Base-by-base conservation (phyloP, 2,888 invertebrate species). In the Endotricha flammealis region DNA sequence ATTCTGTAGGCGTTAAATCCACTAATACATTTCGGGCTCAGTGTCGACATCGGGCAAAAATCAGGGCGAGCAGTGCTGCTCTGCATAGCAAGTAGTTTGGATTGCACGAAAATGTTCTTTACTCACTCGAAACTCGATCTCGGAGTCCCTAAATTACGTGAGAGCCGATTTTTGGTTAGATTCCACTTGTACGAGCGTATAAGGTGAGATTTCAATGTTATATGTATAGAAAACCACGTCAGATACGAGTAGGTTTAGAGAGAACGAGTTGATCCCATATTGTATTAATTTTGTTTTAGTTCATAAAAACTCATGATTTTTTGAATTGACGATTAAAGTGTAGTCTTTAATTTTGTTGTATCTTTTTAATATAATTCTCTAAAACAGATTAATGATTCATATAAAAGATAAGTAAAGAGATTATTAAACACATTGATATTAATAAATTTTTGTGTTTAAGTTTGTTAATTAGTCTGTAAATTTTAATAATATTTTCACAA, bases 41-140 rank as follows among this genome's bases (percentile, higher is more conserved):
- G 65, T 73, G 83, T 69, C 77, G 81, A 78, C 80, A 69, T 70
- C 67, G 70, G 62, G 65, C 74, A 80, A 83, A 86, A 87, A 87
- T 86, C 85, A 82, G 77, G 71, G 68, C 71, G 53, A 49, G 44
- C 53, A 42, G 59, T 56, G 68, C 63, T 66, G 76, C 57, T 70
- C 75, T 72, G 86, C 77, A 87, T 87, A 85, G 73, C 72, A 85
- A 87, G 53, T 62, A 83, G 83, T 37, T 49, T 39, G 49, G 44
- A 48, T 50, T 42, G 48, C 35, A 42, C 48, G 49, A 42, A 57
- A 56, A 53, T 53, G 47, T 50, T 54, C 54, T 48, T 50, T 49
- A 45, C 48, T 39, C 48, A 48, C 48, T 50, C 48, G 41, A 39
- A 29, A 35, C 32, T 45, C 40, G 3, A 6, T 20, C 36, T 32